These are phyloP conservation scores for zebrafish (Danio rerio) DNA, from an alignment of 2,113 vertebrate species.

Conservation along the genomic window GRCz12tu NC_133182.1:37591001-37591500, in stretches of 20 bases:
- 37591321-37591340: slow-evolving; percentile 40
- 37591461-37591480: slow-evolving; percentile 47
- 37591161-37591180: slow-evolving; percentile 92
- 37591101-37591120: slow-evolving; percentile 88
- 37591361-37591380: slow-evolving; percentile 64
- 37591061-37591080: slow-evolving; percentile 90
- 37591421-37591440: slow-evolving; percentile 50
- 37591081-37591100: slow-evolving; percentile 91
- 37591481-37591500: slow-evolving; percentile 31
- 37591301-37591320: slow-evolving; percentile 73
- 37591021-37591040: slow-evolving; percentile 98
- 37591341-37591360: slow-evolving; percentile 59
- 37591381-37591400: slow-evolving; percentile 13
- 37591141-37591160: slow-evolving; percentile 98
- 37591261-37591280: slow-evolving; percentile 96
- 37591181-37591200: slow-evolving; percentile 97
- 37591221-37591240: slow-evolving; percentile 91
- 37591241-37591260: slow-evolving; percentile 91
- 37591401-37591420: slow-evolving; percentile 18
- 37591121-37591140: slow-evolving; percentile 99
- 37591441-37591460: slow-evolving; percentile 50
- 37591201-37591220: slow-evolving; percentile 94
- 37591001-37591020: slow-evolving; percentile 92
- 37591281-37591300: slow-evolving; percentile 90
- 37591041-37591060: slow-evolving; percentile 98